Conservation (phyloP, 2,113 vertebrate species). For the Zeus faber region DNA sequence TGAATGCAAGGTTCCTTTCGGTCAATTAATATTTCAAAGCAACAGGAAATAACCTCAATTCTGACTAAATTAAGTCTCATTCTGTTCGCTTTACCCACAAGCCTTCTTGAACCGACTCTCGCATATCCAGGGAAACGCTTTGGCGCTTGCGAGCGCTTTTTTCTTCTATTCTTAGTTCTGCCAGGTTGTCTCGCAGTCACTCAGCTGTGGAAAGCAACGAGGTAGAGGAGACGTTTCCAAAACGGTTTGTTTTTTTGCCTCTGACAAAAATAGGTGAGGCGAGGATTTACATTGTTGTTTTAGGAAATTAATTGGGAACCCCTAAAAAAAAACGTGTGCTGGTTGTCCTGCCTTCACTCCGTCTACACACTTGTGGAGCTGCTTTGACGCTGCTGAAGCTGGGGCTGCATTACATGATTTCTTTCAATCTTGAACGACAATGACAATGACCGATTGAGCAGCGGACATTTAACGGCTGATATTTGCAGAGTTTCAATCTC, state of each 20-base stretch:
- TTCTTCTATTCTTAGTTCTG: constrained; percentile 63
- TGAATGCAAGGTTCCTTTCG: no score
- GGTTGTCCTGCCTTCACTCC: background rate
- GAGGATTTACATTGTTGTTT: background rate
- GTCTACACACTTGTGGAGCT: background rate
- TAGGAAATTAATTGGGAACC: background rate
- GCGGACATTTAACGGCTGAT: no score
- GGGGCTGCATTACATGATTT: background rate
- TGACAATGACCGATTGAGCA: no score
- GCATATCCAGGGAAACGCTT: constrained; percentile 13
- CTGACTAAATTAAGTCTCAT: no score
- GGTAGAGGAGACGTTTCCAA: constrained; percentile 27
- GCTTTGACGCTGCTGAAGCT: background rate
- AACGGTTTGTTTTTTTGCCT: constrained; percentile 6
- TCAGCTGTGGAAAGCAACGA: constrained; percentile 43
- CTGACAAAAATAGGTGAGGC: background rate
- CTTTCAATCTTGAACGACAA: no score
- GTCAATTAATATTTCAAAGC: no score
- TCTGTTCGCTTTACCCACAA: constrained; percentile 7
- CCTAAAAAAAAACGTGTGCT: background rate
- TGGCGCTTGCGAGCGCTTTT: constrained; percentile 31
- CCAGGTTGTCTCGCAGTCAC: constrained; percentile 56
- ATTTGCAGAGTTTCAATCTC: no score
- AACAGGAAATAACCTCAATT: no score
- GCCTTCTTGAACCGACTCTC: constrained; percentile 17